phyloP scores from a whole-genome alignment of 2,888 invertebrate genomes.

The Eupsilia transversa region DNA sequence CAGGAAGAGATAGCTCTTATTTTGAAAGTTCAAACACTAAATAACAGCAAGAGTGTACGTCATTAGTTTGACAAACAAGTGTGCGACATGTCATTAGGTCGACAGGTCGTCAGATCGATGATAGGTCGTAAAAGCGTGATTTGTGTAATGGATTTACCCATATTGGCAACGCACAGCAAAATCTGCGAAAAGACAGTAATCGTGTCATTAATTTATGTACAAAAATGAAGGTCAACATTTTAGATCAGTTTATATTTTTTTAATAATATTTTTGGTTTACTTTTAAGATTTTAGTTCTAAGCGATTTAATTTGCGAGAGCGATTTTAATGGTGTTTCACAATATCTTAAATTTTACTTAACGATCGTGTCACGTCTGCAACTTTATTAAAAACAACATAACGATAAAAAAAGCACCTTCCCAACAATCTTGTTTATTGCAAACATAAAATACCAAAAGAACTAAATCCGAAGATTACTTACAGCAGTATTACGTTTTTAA shows the following conservation, averaged over 20 bases:
- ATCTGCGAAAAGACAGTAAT: background rate
- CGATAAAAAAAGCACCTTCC: constrained; percentile 38
- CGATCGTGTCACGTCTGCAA: background rate
- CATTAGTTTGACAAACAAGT: background rate
- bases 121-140: background rate
- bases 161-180: background rate
- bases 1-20: background rate
- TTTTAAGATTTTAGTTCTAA: background rate
- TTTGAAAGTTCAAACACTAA: background rate
- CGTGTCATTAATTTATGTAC: background rate
- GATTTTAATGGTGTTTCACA: background rate
- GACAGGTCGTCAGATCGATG: background rate
- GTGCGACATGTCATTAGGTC: background rate
- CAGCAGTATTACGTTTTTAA: constrained; percentile 65
- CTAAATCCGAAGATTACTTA: constrained; percentile 64
- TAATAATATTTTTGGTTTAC: background rate
- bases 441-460: constrained; percentile 56
- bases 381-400: constrained; percentile 31
- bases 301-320: background rate
- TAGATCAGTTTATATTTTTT: background rate
- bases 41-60: background rate
- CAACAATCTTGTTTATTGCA: constrained; percentile 52
- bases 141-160: background rate
- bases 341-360: background rate
- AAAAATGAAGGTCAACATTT: background rate